phyloP scores from a whole-genome alignment of 2,113 vertebrate genomes.

The Ciconia boyciana region DNA sequence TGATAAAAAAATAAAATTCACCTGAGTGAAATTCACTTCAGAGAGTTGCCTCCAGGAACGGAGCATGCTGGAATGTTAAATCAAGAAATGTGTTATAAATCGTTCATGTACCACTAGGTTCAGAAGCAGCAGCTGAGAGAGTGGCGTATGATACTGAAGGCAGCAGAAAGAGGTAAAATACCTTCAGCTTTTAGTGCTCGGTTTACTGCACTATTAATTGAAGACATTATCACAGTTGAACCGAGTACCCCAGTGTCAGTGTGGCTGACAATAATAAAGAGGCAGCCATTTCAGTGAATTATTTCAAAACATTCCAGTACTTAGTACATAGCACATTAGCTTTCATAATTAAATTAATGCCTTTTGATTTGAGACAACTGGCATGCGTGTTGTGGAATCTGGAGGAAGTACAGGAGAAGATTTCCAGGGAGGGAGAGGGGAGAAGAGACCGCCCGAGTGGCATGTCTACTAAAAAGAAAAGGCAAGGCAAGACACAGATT shows the following conservation, averaged over 20 bases:
- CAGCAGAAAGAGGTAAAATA: not conserved
- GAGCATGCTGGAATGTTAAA: not conserved
- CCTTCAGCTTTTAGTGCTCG: not conserved
- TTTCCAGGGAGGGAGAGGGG: not conserved
- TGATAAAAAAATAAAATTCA: conserved; percentile 43
- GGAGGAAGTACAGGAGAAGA: not conserved
- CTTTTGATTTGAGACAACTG: not conserved
- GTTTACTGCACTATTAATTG: conserved; percentile 22
- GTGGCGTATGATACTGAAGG: not conserved
- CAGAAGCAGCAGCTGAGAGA: not conserved
- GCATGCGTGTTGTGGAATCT: not conserved
- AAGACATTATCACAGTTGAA: conserved; percentile 13
- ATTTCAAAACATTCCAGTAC: not conserved
- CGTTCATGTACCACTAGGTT: not conserved
- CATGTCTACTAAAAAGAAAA: not conserved
- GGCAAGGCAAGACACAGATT: not conserved
- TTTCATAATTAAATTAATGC: conserved; percentile 24
- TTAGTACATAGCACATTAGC: not conserved
- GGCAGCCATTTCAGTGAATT: not conserved
- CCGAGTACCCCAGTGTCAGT: not conserved
- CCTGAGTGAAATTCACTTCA: conserved; percentile 38
- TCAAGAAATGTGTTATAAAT: not conserved
- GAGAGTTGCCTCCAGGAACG: conserved; percentile 20
- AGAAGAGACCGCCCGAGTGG: not conserved
- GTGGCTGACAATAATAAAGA: not conserved